Evolutionary conservation across 2,888 invertebrate genomes (phyloP), one percentile per base, ranked within the genome.

Genomic region (Netelia virgata): DNA sequence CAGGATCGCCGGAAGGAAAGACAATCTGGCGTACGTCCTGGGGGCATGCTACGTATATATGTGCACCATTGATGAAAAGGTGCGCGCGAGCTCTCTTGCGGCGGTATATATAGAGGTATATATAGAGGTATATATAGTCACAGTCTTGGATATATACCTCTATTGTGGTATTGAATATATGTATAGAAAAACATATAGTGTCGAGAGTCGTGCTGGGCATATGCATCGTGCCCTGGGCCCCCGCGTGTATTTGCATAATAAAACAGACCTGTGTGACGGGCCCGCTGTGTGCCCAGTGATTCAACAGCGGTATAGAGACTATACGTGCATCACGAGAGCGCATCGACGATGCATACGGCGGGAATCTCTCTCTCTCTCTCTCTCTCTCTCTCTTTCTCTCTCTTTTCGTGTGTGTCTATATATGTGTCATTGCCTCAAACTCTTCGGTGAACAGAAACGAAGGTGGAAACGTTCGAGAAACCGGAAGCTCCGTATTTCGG

Each of bases 191-290:
- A 18, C 57, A 10, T 43, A 55, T 16, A 74, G 74, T 75, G 79
- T 75, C 64, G 83, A 83, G 83, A 79, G 70, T 83, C 79, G 83
- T 83, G 79, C 83, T 70, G 83, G 83, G 83, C 83, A 79, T 79
- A 79, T 73, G 73, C 70, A 83, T 79, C 83, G 83, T 79, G 83
- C 74, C 75, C 79, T 53, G 83, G 83, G 83, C 70, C 89, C 84
- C 82, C 82, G 75, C 87, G 88, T 76, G 74, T 89, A 92, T 92
- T 91, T 90, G 90, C 91, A 91, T 92, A 91, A 91, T 92, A 91
- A 92, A 92, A 91, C 90, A 91, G 88, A 89, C 87, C 89, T 90
- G 74, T 79, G 83, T 83, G 83, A 79, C 83, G 79, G 70, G 64
- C 70, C 57, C 50, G 53, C 20, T 70, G 74, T 84, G 64, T 83